These are phyloP conservation scores for Panthera tigris DNA, from an alignment of 2,113 vertebrate species.

Conservation along the genomic window DNA sequence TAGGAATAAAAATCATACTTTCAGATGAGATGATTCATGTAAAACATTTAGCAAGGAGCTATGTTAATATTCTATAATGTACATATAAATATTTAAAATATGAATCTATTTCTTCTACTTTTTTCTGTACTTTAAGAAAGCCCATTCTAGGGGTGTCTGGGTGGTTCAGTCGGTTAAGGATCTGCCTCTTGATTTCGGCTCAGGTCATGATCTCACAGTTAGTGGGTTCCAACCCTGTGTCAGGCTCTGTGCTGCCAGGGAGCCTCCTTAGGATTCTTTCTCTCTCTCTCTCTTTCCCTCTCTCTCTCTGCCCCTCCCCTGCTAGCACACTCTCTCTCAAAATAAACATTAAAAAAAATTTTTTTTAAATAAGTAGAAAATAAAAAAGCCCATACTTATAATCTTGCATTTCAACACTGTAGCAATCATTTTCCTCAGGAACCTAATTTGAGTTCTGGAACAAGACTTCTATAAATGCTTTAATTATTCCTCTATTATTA, in stretches of 20 bases:
- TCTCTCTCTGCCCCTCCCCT: too few species aligned
- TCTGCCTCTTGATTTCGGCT: too few species aligned
- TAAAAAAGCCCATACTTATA: neutral
- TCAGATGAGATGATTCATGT: neutral
- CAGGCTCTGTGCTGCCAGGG: too few species aligned
- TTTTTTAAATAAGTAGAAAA: too few species aligned
- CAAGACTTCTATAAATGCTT: conserved; percentile 11
- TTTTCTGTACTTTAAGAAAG: neutral
- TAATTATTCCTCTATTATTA: neutral
- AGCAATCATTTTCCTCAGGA: neutral
- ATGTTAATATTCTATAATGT: neutral
- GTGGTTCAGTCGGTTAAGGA: too few species aligned
- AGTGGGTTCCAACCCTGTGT: too few species aligned
- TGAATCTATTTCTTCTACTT: neutral
- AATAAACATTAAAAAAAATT: too few species aligned
- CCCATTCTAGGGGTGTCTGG: neutral
- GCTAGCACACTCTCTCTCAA: too few species aligned
- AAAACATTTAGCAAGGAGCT: neutral
- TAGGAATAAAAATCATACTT: neutral
- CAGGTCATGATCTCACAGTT: too few species aligned
- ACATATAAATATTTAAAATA: neutral
- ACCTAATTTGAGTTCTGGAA: neutral
- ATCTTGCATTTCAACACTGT: neutral
- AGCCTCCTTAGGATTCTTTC: too few species aligned
- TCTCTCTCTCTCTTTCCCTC: too few species aligned